These are phyloP conservation scores for Tenebrio molitor DNA, from an alignment of 1,140 invertebrate species.

Conservation along the genomic window DNA sequence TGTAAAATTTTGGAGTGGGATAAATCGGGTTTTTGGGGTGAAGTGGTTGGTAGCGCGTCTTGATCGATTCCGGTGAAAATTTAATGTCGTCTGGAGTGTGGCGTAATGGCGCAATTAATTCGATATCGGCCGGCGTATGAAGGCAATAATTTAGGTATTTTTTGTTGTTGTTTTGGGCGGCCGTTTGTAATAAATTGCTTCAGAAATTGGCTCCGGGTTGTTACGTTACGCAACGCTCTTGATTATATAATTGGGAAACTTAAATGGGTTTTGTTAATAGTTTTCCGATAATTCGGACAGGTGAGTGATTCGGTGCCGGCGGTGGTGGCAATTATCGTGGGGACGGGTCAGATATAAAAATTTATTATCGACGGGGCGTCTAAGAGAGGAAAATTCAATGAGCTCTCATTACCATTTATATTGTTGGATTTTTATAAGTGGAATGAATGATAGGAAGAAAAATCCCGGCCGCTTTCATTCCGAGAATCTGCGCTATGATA, in stretches of 20 bases:
- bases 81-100: not conserved
- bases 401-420: constrained; percentile 46
- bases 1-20: constrained; percentile 28
- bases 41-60: constrained; percentile 4
- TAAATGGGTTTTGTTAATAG: constrained; percentile 40
- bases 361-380: constrained; percentile 27
- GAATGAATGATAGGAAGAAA: constrained; percentile 40
- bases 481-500: constrained; percentile 37
- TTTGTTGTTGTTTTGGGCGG: constrained; percentile 18
- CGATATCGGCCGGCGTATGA: constrained; percentile 1
- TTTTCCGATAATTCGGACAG: constrained; percentile 37
- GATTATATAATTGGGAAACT: constrained; percentile 40
- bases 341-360: constrained; percentile 10
- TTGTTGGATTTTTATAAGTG: constrained; percentile 42
- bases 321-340: not conserved
- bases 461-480: constrained; percentile 36
- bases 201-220: constrained; percentile 24
- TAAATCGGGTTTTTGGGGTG: constrained; percentile 29
- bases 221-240: constrained; percentile 24
- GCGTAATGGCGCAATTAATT: not conserved
- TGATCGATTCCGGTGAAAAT: not conserved
- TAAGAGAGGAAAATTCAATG: constrained; percentile 34
- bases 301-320: constrained; percentile 19
- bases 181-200: constrained; percentile 24
- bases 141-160: constrained; percentile 12